Percentiles rank a stretch among this genome's conserved stretches.
phyloP scores from a whole-genome alignment of 2,797 vertebrate species.

The Thalassophryne amazonica region DNA sequence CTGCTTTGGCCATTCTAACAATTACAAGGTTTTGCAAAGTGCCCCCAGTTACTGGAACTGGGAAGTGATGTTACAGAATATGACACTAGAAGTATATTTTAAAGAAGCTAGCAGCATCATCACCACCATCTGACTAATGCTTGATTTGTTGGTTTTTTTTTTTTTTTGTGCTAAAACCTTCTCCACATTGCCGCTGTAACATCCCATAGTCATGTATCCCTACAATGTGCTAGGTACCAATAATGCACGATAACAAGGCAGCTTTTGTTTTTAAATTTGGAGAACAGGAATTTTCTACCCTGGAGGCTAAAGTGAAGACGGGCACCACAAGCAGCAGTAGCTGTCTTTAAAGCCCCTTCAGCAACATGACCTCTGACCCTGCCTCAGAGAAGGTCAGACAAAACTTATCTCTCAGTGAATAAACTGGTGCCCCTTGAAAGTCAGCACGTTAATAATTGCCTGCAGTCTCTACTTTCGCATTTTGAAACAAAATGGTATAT shows the following conservation, averaged over 20 bases:
- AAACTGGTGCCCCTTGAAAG: slow-evolving; percentile 64
- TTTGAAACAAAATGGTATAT: slow-evolving; percentile 10
- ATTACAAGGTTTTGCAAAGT: no score
- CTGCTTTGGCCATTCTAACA: no score
- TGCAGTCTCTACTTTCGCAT: not conserved
- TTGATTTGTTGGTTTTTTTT: no score
- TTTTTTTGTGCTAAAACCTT: no score
- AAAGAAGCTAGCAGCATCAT: no score
- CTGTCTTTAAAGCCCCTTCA: slow-evolving; percentile 64
- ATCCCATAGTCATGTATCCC: slow-evolving; percentile 30
- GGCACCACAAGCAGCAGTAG: slow-evolving; percentile 31
- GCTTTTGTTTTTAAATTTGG: slow-evolving; percentile 69
- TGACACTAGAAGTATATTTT: no score
- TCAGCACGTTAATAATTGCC: slow-evolving; percentile 31
- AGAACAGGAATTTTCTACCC: slow-evolving; percentile 65
- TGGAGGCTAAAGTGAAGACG: slow-evolving; percentile 48
- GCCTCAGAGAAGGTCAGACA: slow-evolving; percentile 66
- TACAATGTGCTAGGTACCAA: slow-evolving; percentile 58
- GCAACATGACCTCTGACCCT: slow-evolving; percentile 68
- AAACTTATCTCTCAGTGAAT: slow-evolving; percentile 69
- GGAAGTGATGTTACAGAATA: no score
- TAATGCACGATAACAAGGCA: slow-evolving; percentile 65
- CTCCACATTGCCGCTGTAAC: slow-evolving; percentile 56
- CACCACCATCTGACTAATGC: slow-evolving; percentile 37
- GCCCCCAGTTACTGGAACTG: no score